A percentile compares a stretch with the other conserved stretches of the same genome.
phyloP scores from a whole-genome alignment of 2,113 vertebrate genomes.

The Smithornis capensis region DNA sequence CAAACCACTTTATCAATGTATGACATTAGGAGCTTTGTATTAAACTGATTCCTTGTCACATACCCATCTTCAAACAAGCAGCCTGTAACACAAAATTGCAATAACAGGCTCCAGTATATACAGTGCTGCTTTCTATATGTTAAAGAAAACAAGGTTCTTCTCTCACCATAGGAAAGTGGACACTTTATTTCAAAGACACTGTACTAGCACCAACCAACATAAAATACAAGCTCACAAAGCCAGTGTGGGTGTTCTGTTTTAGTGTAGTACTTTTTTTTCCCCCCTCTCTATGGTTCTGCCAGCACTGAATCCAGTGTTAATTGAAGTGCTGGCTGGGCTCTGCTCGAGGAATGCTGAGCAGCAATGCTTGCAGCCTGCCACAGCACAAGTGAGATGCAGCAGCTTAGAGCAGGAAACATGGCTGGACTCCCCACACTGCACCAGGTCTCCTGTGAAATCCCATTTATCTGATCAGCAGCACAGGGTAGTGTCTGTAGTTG shows the following conservation, averaged over 20 bases:
- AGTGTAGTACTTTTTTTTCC: no score
- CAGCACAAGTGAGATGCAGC: not conserved
- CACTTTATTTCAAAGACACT: not conserved
- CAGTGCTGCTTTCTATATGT: not conserved
- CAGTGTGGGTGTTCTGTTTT: not conserved
- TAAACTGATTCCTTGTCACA: not conserved
- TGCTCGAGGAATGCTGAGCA: not conserved
- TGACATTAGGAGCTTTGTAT: not conserved
- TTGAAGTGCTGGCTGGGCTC: not conserved
- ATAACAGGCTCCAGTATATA: not conserved
- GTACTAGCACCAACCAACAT: not conserved
- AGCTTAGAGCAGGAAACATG: fast-evolving
- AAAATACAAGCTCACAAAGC: not conserved
- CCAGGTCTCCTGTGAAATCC: not conserved
- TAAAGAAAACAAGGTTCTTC: not conserved
- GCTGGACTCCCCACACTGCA: fast-evolving
- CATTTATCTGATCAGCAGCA: not conserved
- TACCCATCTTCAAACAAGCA: not conserved
- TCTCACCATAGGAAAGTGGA: not conserved
- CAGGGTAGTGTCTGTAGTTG: not conserved
- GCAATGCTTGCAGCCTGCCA: not conserved
- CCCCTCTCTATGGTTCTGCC: not conserved
- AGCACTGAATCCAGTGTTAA: not conserved
- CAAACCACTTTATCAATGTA: not conserved
- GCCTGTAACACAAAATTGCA: not conserved